Conservation (phyloP, 2,888 invertebrate genomes). For the Rotaria sp. region DNA sequence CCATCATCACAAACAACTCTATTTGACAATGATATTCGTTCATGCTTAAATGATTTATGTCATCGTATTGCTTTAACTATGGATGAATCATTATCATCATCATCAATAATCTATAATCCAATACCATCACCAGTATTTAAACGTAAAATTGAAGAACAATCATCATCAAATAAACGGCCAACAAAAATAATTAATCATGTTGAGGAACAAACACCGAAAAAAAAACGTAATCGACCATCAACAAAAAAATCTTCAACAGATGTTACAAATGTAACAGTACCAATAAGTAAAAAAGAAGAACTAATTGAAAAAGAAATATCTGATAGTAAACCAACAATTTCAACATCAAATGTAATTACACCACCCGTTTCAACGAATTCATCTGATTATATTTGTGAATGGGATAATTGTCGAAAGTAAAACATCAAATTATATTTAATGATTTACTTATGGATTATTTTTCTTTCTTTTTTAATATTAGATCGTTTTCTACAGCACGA, state of each 20-base stretch:
- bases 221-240: not conserved
- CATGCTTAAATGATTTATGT: slow-evolving; percentile 1
- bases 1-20: not conserved
- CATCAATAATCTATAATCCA: not conserved
- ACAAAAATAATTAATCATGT: too few species aligned
- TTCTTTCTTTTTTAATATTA: slow-evolving; percentile 43
- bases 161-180: not conserved
- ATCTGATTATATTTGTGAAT: slow-evolving; percentile 69
- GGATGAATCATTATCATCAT: not conserved
- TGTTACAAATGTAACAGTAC: not conserved
- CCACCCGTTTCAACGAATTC: not conserved
- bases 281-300: not conserved
- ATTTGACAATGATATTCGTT: not conserved
- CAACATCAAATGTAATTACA: not conserved
- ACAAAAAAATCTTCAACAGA: not conserved
- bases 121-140: slow-evolving; percentile 26
- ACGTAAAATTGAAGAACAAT: slow-evolving; percentile 12
- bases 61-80: not conserved
- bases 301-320: not conserved
- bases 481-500: slow-evolving; percentile 52
- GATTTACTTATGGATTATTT: slow-evolving; percentile 1
- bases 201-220: slow-evolving; percentile 8
- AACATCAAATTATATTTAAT: slow-evolving; percentile 41
- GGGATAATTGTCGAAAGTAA: slow-evolving; percentile 74
- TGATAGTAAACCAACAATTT: slow-evolving; percentile 11